Evolutionary conservation across 1,140 invertebrate genomes (phyloP), one percentile per base, ranked within the genome.

Genomic region (Nebria ingens): DNA sequence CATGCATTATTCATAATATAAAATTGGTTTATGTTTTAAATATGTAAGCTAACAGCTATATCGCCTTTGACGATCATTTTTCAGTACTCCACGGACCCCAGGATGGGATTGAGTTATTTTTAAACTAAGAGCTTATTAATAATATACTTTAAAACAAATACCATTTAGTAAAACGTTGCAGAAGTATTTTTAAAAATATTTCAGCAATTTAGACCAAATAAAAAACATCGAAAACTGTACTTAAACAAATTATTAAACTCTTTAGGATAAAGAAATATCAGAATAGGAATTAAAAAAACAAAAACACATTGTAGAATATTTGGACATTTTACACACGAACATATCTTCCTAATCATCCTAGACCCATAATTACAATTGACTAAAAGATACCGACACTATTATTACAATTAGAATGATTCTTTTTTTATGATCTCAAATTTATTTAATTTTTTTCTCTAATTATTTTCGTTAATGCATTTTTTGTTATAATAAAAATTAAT

Each of bases 401-500:
- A 9, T 34, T 6, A 9, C n/a, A 9, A 9, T 34, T n/a, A 9
- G n/a, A 9, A 9, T 34, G 25, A 9, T 58, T 58, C 57, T 53
- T 58, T 51, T 20, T 23, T 54, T 42, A 38, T 22, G 49, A 52
- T 20, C 21, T 34, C 21, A 52, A 20, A 29, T 52, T 55, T 58
- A 51, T 58, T 45, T 58, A 54, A 51, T 52, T 52, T 51, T 52
- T 34, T 49, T 22, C 21, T 34, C 25, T 56, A 25, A 49, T 49
- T 49, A 49, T 19, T n/a, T 49, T 4, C 17, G 21, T 13, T 53
- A 12, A 17, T 15, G 6, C 4, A 15, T 15, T 23, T 54, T 54
- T 19, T 54, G 25, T 19, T 19, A 29, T 54, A 38, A 19, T 19
- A 19, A 15, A 9, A 38, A 2, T 29, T 11, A 13, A n/a, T 15